phyloP scores from a whole-genome alignment of 2,888 invertebrate species.

The Machimus rusticus region DNA sequence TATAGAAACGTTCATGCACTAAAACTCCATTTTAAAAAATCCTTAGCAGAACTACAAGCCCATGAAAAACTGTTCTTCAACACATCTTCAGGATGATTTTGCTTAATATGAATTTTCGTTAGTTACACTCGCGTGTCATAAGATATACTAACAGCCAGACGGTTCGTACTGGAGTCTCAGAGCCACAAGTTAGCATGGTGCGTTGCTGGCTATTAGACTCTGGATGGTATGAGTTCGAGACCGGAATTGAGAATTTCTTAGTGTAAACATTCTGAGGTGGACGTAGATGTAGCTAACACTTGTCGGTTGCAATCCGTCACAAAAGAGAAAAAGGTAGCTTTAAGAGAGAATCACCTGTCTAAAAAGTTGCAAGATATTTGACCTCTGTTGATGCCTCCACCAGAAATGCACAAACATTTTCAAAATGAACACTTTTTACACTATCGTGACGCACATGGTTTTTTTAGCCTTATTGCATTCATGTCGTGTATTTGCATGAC shows the following conservation, averaged over 20 bases:
- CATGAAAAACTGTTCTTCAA: not conserved
- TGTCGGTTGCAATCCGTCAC: not conserved
- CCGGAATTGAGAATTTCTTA: conserved; percentile 19
- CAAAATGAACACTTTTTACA: not conserved
- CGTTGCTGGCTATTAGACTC: not conserved
- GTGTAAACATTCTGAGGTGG: not conserved
- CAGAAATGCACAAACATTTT: not conserved
- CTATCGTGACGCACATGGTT: not conserved
- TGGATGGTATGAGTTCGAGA: not conserved
- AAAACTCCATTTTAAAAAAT: not conserved
- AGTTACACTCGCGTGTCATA: not conserved
- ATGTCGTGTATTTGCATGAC: not conserved
- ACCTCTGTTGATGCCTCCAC: not conserved
- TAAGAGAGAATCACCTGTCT: not conserved
- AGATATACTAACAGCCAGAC: not conserved
- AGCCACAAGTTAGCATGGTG: not conserved
- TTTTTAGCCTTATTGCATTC: not conserved
- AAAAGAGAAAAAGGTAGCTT: not conserved
- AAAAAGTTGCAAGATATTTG: not conserved
- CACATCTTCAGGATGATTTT: not conserved
- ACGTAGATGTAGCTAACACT: not conserved
- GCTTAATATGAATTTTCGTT: not conserved
- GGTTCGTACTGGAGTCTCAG: not conserved
- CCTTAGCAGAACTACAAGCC: not conserved
- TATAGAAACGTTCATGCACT: not conserved